Evolutionary conservation across 1,140 invertebrate genomes (phyloP).

Genomic region (Laupala kohalensis): DNA sequence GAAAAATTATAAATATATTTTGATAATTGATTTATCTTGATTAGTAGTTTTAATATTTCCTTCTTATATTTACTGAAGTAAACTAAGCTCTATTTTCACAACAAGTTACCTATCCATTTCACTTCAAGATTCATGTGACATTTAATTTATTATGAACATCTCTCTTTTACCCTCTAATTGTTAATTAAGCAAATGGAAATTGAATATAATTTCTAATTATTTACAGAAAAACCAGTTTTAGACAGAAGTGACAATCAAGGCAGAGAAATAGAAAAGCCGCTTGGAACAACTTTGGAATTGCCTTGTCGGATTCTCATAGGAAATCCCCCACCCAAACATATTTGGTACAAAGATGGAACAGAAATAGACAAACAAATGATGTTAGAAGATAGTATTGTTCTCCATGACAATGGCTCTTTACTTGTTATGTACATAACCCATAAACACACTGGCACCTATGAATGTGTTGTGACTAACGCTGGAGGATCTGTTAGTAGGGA

Average conservation of each 20-base stretch:
- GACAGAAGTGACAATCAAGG: background rate
- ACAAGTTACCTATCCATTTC: no score
- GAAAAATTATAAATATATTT: no score
- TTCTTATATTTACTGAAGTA: no score
- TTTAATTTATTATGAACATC: no score
- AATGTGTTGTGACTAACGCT: conserved; percentile 24
- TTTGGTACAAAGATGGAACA: conserved; percentile 18
- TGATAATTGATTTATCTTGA: no score
- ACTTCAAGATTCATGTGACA: no score
- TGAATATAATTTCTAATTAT: background rate
- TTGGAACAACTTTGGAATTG: conserved; percentile 12
- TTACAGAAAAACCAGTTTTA: conserved; percentile 6
- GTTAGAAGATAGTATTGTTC: background rate
- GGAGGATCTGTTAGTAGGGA: conserved; percentile 22
- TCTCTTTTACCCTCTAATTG: no score
- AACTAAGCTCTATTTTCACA: no score
- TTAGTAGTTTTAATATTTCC: no score
- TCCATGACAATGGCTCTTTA: conserved; percentile 26
- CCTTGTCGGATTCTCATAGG: conserved; percentile 14
- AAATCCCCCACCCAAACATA: conserved; percentile 14
- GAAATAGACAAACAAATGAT: conserved; percentile 9
- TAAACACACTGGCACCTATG: conserved; percentile 30
- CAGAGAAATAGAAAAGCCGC: background rate
- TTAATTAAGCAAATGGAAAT: background rate
- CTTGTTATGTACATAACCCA: conserved; percentile 28